Base-by-base conservation (phyloP, 2,113 vertebrate genomes). In the Tonatia bakeri region DNA sequence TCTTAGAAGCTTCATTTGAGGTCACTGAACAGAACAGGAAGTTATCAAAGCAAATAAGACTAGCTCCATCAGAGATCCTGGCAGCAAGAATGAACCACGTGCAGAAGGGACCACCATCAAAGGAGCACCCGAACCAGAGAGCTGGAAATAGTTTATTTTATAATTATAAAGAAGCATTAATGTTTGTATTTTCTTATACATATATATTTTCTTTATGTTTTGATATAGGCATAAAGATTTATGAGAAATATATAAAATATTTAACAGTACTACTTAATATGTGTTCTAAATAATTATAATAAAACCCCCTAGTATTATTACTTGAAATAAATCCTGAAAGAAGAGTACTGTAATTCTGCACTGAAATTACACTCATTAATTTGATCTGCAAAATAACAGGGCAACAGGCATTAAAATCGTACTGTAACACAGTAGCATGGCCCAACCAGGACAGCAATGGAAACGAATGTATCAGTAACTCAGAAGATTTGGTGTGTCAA, bases 311-410 rank as follows among this genome's bases (percentile, higher is more conserved):
- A 61, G 3, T 86, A 84, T 76, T 95, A 81, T 87, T 94, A 94
- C 45, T 17, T 87, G 45, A 93, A 93, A 94, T 94, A 97, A 95
- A 90, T 94, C 24, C 43, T 93, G 70, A 72, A 97, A 65, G 69
- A 84, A 75, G n/a, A 69, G 3, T 47, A 45, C 67, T 93, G 7
- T 87, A 85, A 94, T 90, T 96, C 52, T 87, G 24, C 5, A 75
- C 5, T 90, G 2, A 95, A 87, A 94, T 95, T 95, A 17, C 9
- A 84, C n/a, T 61, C 50, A 96, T 96, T 82, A 93, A 90, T 96
- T 93, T 96, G 20, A 69, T 93, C 38, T 91, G 11, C 36, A 52
- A 38, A 36, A 33, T 86, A 93, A 72, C 8, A 40, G 13, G 50
- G 6, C 47, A 59, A 5, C 3, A 47, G 45, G 33, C 2, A 28